Percentiles rank a stretch among this genome's conserved stretches.
Conservation (phyloP, 1,140 invertebrate species). For the Drosophila kohkoa region DNA sequence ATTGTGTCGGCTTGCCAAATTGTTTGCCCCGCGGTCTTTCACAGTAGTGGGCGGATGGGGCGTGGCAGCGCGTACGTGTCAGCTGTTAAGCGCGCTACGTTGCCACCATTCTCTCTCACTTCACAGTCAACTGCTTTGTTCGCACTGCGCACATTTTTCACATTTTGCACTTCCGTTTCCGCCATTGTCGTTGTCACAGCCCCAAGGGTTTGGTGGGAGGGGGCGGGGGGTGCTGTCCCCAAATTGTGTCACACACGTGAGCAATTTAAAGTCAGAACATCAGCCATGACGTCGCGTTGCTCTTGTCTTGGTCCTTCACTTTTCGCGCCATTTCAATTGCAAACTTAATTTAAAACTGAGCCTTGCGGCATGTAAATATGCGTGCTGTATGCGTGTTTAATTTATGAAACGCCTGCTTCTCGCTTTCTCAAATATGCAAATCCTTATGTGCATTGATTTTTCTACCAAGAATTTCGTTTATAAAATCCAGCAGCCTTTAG, state of each 20-base stretch:
- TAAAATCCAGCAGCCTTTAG: background rate
- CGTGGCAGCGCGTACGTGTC: conserved; percentile 62
- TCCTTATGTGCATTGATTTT: conserved; percentile 67
- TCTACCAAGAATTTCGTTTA: background rate
- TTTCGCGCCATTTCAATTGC: conserved; percentile 71
- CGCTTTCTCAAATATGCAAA: conserved; percentile 50
- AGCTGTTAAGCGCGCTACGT: conserved; percentile 67
- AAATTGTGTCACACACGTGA: conserved; percentile 83
- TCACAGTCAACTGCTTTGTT: conserved; percentile 53
- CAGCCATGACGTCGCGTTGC: conserved; percentile 1
- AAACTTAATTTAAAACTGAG: conserved; percentile 75
- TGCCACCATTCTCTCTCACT: background rate
- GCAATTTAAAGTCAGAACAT: conserved; percentile 68
- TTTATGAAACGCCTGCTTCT: conserved; percentile 49
- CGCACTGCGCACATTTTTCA: conserved; percentile 66
- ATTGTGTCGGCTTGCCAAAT: conserved; percentile 39
- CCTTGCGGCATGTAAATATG: conserved; percentile 64
- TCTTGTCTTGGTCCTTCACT: conserved; percentile 33
- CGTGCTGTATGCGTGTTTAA: conserved; percentile 49
- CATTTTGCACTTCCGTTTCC: conserved; percentile 74
- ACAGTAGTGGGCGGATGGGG: conserved; percentile 17
- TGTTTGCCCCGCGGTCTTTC: conserved; percentile 44
- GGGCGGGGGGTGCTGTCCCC: background rate
- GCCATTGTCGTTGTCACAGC: conserved; percentile 48
- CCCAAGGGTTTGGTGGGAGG: background rate